phyloP scores from a whole-genome alignment of 2,113 vertebrate species.

The Amphiprion percula region DNA sequence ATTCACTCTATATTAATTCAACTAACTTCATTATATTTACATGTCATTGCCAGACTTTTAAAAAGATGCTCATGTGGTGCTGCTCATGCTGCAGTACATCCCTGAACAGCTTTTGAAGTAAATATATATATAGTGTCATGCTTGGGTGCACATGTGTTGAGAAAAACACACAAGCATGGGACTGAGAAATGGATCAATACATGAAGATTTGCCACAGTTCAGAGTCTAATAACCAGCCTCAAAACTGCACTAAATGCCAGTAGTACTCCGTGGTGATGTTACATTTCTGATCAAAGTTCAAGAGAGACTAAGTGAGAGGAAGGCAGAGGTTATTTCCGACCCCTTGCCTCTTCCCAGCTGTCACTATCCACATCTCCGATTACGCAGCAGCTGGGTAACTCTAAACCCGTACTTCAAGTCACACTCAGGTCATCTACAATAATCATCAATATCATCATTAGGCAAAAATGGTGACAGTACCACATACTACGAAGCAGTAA shows the following conservation, averaged over 20 bases:
- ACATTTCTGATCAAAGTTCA: constrained; percentile 39
- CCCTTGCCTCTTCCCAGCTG: constrained; percentile 75
- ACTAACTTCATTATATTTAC: too few relatives aligned
- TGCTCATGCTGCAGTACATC: neutral
- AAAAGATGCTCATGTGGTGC: too few relatives aligned
- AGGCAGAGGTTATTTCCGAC: constrained; percentile 73
- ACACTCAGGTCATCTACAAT: constrained; percentile 52
- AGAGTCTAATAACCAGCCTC: neutral
- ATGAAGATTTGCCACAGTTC: too few relatives aligned
- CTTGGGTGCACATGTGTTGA: neutral
- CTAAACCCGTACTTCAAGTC: constrained; percentile 68
- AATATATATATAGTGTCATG: neutral
- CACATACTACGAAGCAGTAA: constrained; percentile 6
- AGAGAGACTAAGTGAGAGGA: constrained; percentile 48
- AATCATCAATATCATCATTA: constrained; percentile 59
- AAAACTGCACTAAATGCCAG: neutral
- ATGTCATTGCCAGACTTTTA: too few relatives aligned
- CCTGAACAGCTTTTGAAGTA: neutral
- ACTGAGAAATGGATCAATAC: neutral
- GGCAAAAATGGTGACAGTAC: constrained; percentile 24
- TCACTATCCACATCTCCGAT: constrained; percentile 74
- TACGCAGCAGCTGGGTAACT: constrained; percentile 73
- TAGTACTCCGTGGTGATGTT: neutral
- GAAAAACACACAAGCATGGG: neutral
- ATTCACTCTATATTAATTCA: too few relatives aligned